These are phyloP conservation scores for Varanus salvator DNA, from an alignment of 2,113 vertebrate genomes.

Conservation along the genomic window DNA sequence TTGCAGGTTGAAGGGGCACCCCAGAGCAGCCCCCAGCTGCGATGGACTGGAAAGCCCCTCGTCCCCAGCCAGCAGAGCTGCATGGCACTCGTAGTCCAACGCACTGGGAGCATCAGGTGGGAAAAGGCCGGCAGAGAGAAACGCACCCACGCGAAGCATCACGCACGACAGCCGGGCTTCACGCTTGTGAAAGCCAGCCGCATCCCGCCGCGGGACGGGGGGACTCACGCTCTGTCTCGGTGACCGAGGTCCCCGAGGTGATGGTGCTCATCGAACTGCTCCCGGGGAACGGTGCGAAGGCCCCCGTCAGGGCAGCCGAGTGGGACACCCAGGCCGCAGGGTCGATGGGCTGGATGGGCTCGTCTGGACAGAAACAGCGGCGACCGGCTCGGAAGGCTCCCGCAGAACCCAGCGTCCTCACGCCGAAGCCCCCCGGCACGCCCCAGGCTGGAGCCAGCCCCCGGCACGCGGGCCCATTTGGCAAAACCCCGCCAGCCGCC, in stretches of 20 bases:
- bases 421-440: constrained; percentile 43
- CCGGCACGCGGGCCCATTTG: not conserved
- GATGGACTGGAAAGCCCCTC: no score
- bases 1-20: no score
- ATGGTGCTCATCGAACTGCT: constrained; percentile 92
- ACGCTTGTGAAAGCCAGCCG: no score
- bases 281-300: constrained; percentile 93
- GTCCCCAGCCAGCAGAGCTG: no score
- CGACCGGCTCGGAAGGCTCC: not conserved
- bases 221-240: constrained; percentile 95
- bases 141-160: no score
- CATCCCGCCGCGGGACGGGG: no score
- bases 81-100: no score
- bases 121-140: no score
- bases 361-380: constrained; percentile 79
- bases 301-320: constrained; percentile 95
- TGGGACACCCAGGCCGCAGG: constrained; percentile 98
- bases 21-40: no score
- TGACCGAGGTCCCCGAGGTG: constrained; percentile 89
- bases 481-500: constrained; percentile 42
- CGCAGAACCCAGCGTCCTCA: not conserved
- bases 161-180: no score
- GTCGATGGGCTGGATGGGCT: constrained; percentile 97
- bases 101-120: no score
- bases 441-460: constrained; percentile 70